Conservation (phyloP, 2,113 vertebrate species). For the Aptenodytes forsteri region DNA sequence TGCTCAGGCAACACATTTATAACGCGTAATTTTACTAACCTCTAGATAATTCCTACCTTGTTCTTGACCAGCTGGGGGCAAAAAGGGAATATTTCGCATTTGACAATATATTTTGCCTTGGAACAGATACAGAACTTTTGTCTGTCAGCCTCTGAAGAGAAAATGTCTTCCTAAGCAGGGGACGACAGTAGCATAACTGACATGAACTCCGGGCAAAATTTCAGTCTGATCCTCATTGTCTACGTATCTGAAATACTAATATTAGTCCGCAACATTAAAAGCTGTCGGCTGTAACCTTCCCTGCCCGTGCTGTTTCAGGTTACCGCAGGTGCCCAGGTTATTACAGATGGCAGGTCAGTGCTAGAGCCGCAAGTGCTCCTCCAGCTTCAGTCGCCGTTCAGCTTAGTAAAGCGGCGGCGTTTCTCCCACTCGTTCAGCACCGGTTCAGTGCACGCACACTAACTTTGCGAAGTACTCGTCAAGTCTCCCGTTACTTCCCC, state of each 20-base stretch:
- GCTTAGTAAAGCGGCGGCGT: rapidly evolving
- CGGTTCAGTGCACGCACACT: rapidly evolving
- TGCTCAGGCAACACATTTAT: neutral
- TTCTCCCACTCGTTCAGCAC: rapidly evolving
- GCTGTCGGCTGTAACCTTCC: neutral
- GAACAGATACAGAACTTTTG: neutral
- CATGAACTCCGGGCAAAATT: neutral
- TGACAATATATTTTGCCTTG: neutral
- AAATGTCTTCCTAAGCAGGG: neutral
- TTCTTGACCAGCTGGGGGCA: neutral
- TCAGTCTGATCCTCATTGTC: neutral
- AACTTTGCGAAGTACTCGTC: neutral
- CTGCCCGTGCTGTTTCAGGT: rapidly evolving
- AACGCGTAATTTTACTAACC: neutral
- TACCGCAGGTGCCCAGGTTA: neutral
- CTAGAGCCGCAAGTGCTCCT: neutral
- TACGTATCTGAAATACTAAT: rapidly evolving
- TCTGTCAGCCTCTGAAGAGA: neutral
- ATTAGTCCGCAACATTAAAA: neutral
- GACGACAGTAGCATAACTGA: neutral
- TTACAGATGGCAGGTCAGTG: neutral
- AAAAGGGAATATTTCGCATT: neutral
- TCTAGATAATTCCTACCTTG: neutral
- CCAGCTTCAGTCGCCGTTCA: rapidly evolving
- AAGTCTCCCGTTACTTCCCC: neutral